phyloP scores from a whole-genome alignment of 37 sponge, comb jelly and placozoan species.

The Aplysina aerophoba region DNA sequence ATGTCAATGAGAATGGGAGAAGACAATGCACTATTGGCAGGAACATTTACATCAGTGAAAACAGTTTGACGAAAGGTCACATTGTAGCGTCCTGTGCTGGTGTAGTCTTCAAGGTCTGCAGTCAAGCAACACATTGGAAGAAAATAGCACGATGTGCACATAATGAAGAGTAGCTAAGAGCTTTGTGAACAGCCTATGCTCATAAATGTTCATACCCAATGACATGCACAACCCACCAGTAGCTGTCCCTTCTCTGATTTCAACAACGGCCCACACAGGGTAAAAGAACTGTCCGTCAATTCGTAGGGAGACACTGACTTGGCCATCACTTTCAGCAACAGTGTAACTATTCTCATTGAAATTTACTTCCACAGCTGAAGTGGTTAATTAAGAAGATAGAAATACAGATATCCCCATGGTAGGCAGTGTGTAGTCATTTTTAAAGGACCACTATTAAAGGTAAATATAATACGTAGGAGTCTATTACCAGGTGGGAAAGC shows the following conservation, averaged over 20 bases:
- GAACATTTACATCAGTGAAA: neutral
- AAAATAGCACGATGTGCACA: too few species aligned
- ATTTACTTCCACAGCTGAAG: constrained; percentile 7
- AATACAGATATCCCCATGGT: too few species aligned
- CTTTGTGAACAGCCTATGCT: too few species aligned
- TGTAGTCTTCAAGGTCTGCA: constrained; percentile 2
- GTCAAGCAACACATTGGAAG: too few species aligned
- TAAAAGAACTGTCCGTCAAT: constrained; percentile 6
- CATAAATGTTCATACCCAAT: too few species aligned
- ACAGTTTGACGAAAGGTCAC: neutral
- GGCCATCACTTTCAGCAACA: neutral
- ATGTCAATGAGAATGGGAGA: neutral
- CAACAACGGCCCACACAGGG: neutral
- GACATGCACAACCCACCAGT: neutral
- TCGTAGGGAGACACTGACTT: neutral
- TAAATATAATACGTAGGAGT: too few species aligned
- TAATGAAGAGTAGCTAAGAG: too few species aligned
- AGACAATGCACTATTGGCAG: neutral
- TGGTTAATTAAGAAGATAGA: too few species aligned
- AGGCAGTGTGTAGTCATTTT: too few species aligned
- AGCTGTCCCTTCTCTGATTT: neutral
- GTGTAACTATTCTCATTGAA: constrained; percentile 5
- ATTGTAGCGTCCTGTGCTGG: neutral
- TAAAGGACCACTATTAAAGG: too few species aligned
- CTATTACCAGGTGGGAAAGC: too few species aligned